Evolutionary conservation across 2,113 vertebrate genomes (phyloP).

Genomic region (Xiphophorus maculatus): DNA sequence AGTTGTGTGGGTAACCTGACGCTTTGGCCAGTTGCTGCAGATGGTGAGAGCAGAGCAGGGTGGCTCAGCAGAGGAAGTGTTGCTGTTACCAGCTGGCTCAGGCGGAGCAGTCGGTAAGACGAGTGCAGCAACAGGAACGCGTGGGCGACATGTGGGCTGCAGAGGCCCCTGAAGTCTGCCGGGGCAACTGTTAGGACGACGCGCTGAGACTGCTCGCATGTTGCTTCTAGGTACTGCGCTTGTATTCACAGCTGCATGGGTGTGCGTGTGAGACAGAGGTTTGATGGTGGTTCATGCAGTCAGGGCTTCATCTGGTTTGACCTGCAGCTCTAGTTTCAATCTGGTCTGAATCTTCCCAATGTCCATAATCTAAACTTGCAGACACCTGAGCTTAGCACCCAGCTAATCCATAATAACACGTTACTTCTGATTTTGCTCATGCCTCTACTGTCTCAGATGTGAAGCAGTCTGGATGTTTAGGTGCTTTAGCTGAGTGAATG

Average conservation of each 20-base stretch:
- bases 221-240: conserved; percentile 26
- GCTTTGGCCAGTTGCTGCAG: conserved; percentile 68
- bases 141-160: conserved; percentile 62
- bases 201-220: conserved; percentile 4
- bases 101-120: conserved; percentile 51
- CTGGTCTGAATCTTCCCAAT: conserved; percentile 37
- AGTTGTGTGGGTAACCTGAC: conserved; percentile 68
- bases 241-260: conserved; percentile 44
- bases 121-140: conserved; percentile 66
- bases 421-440: background rate
- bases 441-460: background rate
- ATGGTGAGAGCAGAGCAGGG: conserved; percentile 64
- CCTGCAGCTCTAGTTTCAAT: conserved; percentile 45
- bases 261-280: conserved; percentile 24
- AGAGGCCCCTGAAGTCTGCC: conserved; percentile 49
- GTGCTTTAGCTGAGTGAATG: conserved; percentile 20
- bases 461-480: conserved; percentile 8
- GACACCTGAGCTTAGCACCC: conserved; percentile 23
- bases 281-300: conserved; percentile 49
- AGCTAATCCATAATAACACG: conserved; percentile 13
- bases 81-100: conserved; percentile 74
- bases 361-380: conserved; percentile 37
- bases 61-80: conserved; percentile 68
- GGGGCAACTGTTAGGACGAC: conserved; percentile 38
- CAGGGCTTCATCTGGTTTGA: conserved; percentile 53